phyloP scores from a whole-genome alignment of 2,797 vertebrate species.

The Eidolon dupreanum region DNA sequence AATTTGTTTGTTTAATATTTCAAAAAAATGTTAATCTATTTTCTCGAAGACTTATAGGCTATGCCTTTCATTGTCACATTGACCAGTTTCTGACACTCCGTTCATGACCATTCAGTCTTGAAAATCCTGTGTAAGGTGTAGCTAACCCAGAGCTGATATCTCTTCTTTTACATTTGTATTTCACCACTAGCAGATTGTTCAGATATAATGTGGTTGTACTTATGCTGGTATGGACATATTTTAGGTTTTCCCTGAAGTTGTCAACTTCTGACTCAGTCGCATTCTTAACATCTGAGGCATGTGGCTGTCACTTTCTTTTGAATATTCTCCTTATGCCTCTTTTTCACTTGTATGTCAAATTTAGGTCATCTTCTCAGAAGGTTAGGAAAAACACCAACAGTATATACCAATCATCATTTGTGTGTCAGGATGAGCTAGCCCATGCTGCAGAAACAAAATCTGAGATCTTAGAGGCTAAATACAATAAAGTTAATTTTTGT shows the following conservation, averaged over 20 bases:
- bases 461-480: neutral
- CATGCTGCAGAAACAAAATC: neutral
- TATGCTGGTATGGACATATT: neutral
- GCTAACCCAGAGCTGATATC: neutral
- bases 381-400: neutral
- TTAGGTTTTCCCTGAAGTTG: neutral
- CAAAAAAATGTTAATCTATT: neutral
- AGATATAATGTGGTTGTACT: no score
- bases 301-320: neutral
- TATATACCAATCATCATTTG: accelerated
- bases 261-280: neutral
- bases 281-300: neutral
- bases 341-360: neutral
- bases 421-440: neutral
- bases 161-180: neutral
- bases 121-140: neutral
- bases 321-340: neutral
- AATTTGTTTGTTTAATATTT: neutral
- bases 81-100: neutral
- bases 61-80: neutral
- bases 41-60: neutral
- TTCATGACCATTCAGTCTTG: neutral
- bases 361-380: neutral
- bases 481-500: neutral
- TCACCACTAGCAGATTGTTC: no score